Evolutionary conservation across 2,888 invertebrate genomes (phyloP), one percentile per base, ranked within the genome.

Genomic region (Aleiodes alternator): DNA sequence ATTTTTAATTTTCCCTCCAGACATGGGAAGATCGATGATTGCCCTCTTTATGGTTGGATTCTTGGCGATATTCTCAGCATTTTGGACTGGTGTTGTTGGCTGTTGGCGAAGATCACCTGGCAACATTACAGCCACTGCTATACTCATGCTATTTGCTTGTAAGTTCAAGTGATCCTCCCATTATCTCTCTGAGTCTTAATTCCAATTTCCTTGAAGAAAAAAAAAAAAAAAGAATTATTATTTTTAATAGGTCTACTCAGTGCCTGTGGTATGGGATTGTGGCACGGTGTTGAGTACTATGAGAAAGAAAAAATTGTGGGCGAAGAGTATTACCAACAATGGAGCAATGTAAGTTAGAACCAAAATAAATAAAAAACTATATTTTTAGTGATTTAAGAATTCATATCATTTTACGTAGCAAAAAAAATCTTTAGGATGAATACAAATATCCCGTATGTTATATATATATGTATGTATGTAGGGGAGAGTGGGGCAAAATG

Each of bases 51-150:
- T 97, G 86, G 94, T 98, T 74, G 96, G 96, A 69, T 96, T 99
- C 91, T 92, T 97, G 83, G 94, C 97, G 59, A 94, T 98, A 82
- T 96, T 98, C 90, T 94, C 97, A 83, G 96, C 98, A 29, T 98
- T 98, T 91, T 96, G 98, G 93, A 97, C 97, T 73, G 98, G 98
- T 76, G 94, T 98, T 12, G 96, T 97, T 48, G 98, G 98, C 83
- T 99, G 98, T 90, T 99, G 98, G 97, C 95, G 96, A 90, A 93
- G 98, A 83, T 97, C 97, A 69, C 96, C 97, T 8, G 96, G 96
- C 81, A 96, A 97, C 88, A 96, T 98, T 84, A 96, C 97, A 38
- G 96, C 97, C 70, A 98, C 98, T 4, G 97, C 97, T 43, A 96
- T 98, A 82, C 92, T 97, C 70, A 96, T 96, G 94, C 92, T 97